phyloP scores from a whole-genome alignment of 2,888 invertebrate species.

The Linnaemya vulpina region DNA sequence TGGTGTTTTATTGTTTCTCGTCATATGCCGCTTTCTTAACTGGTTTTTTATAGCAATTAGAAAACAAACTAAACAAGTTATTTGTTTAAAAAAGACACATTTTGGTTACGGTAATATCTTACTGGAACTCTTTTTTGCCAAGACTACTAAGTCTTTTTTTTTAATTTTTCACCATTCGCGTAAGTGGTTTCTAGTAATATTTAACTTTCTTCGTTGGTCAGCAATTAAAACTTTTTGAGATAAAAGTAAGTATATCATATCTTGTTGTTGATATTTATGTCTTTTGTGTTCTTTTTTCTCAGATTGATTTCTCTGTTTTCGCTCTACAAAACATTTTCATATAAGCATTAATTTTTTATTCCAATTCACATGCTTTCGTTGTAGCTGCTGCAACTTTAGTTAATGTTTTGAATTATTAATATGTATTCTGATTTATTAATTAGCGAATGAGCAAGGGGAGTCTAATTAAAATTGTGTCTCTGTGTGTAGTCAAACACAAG shows the following conservation, averaged over 20 bases:
- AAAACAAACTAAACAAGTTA: neutral
- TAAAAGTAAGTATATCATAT: constrained; percentile 43
- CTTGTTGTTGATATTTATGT: neutral
- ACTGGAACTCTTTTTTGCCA: constrained; percentile 33
- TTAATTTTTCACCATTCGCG: neutral
- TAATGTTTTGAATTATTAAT: constrained; percentile 33
- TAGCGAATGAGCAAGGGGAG: constrained; percentile 61
- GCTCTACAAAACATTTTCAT: neutral
- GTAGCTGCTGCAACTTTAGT: constrained; percentile 24
- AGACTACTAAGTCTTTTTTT: constrained; percentile 26
- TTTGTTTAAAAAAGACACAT: neutral
- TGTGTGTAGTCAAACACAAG: neutral
- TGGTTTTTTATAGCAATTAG: neutral
- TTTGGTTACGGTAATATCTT: constrained; percentile 8
- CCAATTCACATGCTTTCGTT: constrained; percentile 27
- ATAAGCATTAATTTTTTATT: constrained; percentile 10
- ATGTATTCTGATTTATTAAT: constrained; percentile 58
- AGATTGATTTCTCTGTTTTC: neutral
- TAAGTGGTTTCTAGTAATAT: constrained; percentile 33
- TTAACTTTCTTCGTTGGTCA: constrained; percentile 11
- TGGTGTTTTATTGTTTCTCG: neutral
- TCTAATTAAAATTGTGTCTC: constrained; percentile 45
- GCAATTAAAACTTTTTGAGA: constrained; percentile 27
- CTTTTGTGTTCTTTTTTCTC: neutral
- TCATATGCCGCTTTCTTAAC: neutral